Evolutionary conservation across 2,888 invertebrate genomes (phyloP).

Genomic region (Xanthostigma xanthostigma): DNA sequence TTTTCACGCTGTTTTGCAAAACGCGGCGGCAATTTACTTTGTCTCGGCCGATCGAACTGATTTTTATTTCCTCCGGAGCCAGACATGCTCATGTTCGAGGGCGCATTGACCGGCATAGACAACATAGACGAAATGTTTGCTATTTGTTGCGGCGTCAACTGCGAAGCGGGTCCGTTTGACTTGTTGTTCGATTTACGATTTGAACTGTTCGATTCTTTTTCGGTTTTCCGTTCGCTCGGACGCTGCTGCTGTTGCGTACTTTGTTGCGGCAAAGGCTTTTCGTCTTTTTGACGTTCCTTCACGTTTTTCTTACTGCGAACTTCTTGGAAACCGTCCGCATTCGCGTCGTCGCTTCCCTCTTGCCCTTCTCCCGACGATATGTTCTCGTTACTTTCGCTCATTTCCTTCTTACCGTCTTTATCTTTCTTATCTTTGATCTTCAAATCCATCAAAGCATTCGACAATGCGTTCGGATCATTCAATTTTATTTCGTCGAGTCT

Average conservation of each 20-base stretch:
- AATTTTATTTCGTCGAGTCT: slow-evolving; percentile 38
- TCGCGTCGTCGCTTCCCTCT: slow-evolving; percentile 23
- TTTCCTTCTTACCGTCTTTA: slow-evolving; percentile 33
- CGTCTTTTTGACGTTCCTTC: slow-evolving; percentile 37
- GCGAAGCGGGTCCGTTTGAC: slow-evolving; percentile 20
- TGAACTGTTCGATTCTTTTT: slow-evolving; percentile 16
- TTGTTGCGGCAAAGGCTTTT: slow-evolving; percentile 12
- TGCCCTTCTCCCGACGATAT: neutral
- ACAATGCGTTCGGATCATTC: slow-evolving; percentile 35
- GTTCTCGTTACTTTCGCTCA: slow-evolving; percentile 29
- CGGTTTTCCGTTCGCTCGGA: slow-evolving; percentile 11
- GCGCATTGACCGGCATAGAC: slow-evolving; percentile 34
- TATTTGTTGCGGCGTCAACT: slow-evolving; percentile 22
- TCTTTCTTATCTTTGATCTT: slow-evolving; percentile 27
- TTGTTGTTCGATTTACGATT: slow-evolving; percentile 15
- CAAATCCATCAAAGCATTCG: slow-evolving; percentile 33
- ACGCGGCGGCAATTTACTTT: slow-evolving; percentile 56
- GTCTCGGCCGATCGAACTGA: slow-evolving; percentile 28
- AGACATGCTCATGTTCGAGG: slow-evolving; percentile 22
- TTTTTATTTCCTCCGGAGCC: slow-evolving; percentile 14
- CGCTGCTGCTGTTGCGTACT: slow-evolving; percentile 19
- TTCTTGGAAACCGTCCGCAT: slow-evolving; percentile 68
- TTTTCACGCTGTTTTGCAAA: slow-evolving; percentile 60
- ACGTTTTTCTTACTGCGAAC: slow-evolving; percentile 66
- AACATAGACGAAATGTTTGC: slow-evolving; percentile 34